Evolutionary conservation across 1,140 invertebrate species (phyloP), one percentile per base, ranked within the genome.

Genomic region (Platorchestia sp.): DNA sequence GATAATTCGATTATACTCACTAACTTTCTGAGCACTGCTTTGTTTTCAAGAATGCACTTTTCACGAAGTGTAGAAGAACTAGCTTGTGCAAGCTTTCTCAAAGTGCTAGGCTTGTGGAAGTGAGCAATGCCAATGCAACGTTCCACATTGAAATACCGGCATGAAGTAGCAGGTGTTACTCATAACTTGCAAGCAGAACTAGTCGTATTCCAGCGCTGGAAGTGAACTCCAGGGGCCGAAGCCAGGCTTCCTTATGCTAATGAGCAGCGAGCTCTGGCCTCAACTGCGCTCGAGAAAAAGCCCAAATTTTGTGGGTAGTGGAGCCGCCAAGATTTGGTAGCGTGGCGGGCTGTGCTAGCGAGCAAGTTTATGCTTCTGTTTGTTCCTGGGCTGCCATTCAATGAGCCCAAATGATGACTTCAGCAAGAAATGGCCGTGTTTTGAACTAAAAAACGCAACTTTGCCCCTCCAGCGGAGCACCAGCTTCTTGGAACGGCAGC

Each of bases 351-450:
- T 44, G 87, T 44, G n/a, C 41, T 89, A 89, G 87, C 87, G n/a
- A 89, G 87, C 87, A 43, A 44, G 27, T 89, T 89, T 89, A 89
- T 89, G 87, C 87, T 42, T 89, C 87, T 89, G 87, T 89, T 89
- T 89, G 87, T 89, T 89, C 41, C 87, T 44, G 14, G 87, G 36
- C 43, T 44, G 87, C 87, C 87, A 89, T 89, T 89, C 87, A 89
- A 89, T 89, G 43, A 89, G 87, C 41, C 87, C 87, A 89, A 89
- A 89, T 89, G 87, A 89, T 89, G 87, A 89, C 87, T 89, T 89
- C 87, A 89, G 87, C 87, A 89, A 44, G 87, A 89, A 89, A 89
- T 44, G 87, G 43, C 87, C 41, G 14, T 89, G 87, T 89, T 89
- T 89, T 89, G n/a, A 89, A 89, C 87, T 41, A 42, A 89, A 44